Percentiles rank a stretch among this genome's conserved stretches.
These are phyloP conservation scores for Micromys minutus DNA, from an alignment of 2,113 vertebrate genomes.

Conservation along the genomic window DNA sequence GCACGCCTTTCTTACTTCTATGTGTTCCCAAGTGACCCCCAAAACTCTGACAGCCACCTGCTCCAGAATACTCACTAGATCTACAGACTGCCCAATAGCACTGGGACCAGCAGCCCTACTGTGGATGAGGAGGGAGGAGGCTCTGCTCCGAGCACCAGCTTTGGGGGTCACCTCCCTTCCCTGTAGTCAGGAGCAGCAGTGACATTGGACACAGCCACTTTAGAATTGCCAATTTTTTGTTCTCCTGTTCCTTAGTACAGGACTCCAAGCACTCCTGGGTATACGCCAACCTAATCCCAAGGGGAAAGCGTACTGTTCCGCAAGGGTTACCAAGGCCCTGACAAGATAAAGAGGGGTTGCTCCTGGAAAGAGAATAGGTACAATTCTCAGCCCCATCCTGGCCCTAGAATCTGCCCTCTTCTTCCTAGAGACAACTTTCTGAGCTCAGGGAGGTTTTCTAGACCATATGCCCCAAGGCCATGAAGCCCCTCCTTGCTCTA, in stretches of 20 bases:
- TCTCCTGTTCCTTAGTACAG: background rate
- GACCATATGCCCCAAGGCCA: background rate
- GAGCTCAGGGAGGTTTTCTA: background rate
- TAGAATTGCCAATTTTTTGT: background rate
- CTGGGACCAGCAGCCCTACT: background rate
- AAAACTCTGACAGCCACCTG: background rate
- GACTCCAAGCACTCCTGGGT: background rate
- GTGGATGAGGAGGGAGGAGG: background rate
- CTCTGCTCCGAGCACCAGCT: background rate
- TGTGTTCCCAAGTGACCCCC: background rate
- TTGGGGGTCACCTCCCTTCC: background rate
- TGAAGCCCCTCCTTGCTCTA: background rate
- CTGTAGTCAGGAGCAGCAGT: background rate
- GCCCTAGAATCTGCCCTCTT: background rate
- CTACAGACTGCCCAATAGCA: background rate
- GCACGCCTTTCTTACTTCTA: background rate
- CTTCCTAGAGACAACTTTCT: background rate
- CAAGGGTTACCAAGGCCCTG: background rate
- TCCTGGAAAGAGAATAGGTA: background rate
- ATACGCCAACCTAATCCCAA: background rate
- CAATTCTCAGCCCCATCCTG: background rate
- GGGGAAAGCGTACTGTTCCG: background rate
- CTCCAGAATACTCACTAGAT: background rate
- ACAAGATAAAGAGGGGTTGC: background rate
- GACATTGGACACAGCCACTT: background rate